Evolutionary conservation across 1,140 invertebrate genomes (phyloP).

Genomic region (Musca vetustissima): DNA sequence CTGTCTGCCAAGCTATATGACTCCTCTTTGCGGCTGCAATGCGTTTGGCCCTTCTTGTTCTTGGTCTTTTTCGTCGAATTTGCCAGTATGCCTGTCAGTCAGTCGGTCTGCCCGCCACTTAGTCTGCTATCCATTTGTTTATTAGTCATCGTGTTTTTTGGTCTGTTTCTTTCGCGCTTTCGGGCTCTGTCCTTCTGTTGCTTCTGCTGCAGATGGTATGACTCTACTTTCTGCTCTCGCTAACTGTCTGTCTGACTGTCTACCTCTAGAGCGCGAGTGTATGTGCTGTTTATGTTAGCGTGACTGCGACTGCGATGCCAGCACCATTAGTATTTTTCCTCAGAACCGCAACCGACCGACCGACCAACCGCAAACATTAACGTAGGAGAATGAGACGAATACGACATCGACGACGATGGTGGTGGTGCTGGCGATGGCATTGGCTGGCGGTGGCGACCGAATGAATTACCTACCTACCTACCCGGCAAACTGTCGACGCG

Average conservation of each 20-base stretch:
- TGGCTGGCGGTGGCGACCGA: constrained; percentile 11
- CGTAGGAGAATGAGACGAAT: not conserved
- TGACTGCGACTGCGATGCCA: not conserved
- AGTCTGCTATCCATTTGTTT: not conserved
- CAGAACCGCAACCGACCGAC: constrained; percentile 8
- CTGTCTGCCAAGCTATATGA: no score
- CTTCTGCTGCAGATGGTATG: not conserved
- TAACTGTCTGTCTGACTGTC: constrained; percentile 7
- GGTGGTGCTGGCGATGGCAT: no score
- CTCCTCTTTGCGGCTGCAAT: no score
- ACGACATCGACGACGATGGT: constrained; percentile 14
- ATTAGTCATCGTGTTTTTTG: constrained; percentile 17
- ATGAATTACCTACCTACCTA: not conserved
- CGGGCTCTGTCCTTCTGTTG: not conserved
- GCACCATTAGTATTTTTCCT: not conserved
- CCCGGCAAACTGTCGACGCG: not conserved
- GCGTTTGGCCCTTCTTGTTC: no score
- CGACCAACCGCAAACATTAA: not conserved
- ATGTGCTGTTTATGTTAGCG: constrained; percentile 8
- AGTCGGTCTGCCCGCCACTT: no score
- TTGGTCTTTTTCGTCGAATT: no score
- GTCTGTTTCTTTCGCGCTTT: constrained; percentile 19
- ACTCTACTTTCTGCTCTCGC: not conserved
- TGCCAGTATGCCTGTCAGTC: no score
- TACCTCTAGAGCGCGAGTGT: constrained; percentile 1